phyloP scores from a whole-genome alignment of 2,888 invertebrate genomes.

The Pammene fasciana region DNA sequence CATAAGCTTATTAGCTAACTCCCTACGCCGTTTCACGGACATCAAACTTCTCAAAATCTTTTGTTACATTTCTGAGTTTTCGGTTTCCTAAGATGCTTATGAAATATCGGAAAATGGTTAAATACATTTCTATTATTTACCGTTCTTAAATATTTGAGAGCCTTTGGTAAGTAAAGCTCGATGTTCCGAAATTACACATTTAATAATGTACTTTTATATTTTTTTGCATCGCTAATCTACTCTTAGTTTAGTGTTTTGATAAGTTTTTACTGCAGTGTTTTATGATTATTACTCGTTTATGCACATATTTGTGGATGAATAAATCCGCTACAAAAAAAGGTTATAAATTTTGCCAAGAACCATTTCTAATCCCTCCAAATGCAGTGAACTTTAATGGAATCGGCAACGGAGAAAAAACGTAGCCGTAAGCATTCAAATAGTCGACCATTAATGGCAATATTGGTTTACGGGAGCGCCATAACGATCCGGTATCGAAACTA shows the following conservation, averaged over 20 bases:
- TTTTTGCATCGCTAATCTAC: neutral
- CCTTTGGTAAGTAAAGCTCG: neutral
- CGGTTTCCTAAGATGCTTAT: conserved; percentile 32
- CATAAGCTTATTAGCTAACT: conserved; percentile 68
- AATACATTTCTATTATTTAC: conserved; percentile 17
- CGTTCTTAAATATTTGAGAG: conserved; percentile 14
- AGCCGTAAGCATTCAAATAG: conserved; percentile 63
- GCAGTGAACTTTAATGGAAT: conserved; percentile 33
- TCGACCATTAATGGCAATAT: conserved; percentile 64
- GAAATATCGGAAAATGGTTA: conserved; percentile 28
- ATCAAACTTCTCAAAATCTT: conserved; percentile 34
- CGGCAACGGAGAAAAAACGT: conserved; percentile 50
- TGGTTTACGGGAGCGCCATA: conserved; percentile 60
- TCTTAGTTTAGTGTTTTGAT: neutral
- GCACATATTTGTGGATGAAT: neutral
- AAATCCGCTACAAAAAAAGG: conserved; percentile 3
- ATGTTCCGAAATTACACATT: neutral
- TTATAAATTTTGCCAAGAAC: conserved; percentile 4
- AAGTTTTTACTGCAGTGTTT: neutral
- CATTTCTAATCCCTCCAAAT: conserved; percentile 21
- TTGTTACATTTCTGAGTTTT: conserved; percentile 29
- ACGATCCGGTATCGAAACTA: conserved; percentile 65
- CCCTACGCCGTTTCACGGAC: conserved; percentile 56
- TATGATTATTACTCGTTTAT: conserved; percentile 5
- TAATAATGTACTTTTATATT: neutral